A percentile compares a stretch with the other conserved stretches of the same genome.
Conservation (phyloP, 2,113 vertebrate species). For the Psilopsiagon aurifrons region DNA sequence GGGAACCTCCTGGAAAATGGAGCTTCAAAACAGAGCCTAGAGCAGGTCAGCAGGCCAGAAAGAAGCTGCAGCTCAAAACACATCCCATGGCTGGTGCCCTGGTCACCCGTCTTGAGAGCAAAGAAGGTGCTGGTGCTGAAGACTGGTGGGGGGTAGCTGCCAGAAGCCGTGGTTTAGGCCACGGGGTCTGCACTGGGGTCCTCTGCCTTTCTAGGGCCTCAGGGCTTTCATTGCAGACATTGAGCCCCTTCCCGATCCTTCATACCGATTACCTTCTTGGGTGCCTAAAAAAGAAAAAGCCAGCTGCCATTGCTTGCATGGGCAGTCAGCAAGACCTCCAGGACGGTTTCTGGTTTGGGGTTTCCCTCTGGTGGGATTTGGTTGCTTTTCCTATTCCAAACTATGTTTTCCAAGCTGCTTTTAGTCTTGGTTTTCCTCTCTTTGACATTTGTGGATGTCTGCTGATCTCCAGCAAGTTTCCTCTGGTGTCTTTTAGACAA, state of each 20-base stretch:
- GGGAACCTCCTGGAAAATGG: neutral
- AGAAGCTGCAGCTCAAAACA: neutral
- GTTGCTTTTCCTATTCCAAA: neutral
- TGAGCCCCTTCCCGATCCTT: neutral
- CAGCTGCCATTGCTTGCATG: neutral
- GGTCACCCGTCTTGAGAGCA: neutral
- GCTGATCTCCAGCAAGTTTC: neutral
- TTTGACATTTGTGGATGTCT: neutral
- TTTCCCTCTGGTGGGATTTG: neutral
- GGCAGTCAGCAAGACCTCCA: neutral
- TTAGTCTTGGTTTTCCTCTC: neutral
- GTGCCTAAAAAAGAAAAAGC: neutral
- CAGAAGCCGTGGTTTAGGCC: neutral
- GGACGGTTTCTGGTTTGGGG: neutral
- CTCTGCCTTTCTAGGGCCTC: neutral
- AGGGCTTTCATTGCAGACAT: accelerated
- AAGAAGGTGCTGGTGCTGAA: neutral
- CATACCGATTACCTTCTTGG: neutral
- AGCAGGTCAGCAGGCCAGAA: accelerated
- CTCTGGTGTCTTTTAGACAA: neutral
- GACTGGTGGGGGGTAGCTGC: neutral
- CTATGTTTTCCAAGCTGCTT: neutral
- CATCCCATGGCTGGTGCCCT: neutral
- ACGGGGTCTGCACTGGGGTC: accelerated
- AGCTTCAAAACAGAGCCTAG: neutral